Percentiles rank a stretch among this genome's conserved stretches.
Evolutionary conservation across 2,888 invertebrate genomes (phyloP).

Genomic region (Operophtera brumata): DNA sequence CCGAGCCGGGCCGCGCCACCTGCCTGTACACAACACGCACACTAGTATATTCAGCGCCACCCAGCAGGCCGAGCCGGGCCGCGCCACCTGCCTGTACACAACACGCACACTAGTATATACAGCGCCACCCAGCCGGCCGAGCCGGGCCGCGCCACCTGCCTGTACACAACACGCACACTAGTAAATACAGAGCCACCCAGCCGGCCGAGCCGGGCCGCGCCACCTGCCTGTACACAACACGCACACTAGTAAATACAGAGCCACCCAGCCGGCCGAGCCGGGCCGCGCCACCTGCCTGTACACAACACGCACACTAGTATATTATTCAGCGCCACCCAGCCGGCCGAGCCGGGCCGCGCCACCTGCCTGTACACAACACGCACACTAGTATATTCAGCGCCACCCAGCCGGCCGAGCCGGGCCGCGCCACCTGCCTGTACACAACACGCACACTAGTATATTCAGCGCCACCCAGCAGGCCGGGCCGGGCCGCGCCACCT

Average conservation of each 20-base stretch:
- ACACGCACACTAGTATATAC: constrained; percentile 99
- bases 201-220: constrained; percentile 96
- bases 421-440: constrained; percentile 81
- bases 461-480: constrained; percentile 96
- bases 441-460: constrained; percentile 95
- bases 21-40: constrained; percentile 85
- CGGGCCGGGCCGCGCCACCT: constrained; percentile 92
- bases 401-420: constrained; percentile 98
- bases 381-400: too few relatives aligned
- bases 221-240: constrained; percentile 44
- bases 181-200: constrained; percentile 85
- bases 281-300: constrained; percentile 83
- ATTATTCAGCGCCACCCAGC: constrained; percentile 90
- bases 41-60: too few relatives aligned
- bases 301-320: not conserved
- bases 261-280: constrained; percentile 97
- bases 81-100: constrained; percentile 66
- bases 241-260: constrained; percentile 40
- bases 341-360: constrained; percentile 95
- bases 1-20: constrained; percentile 93
- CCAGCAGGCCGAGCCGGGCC: constrained; percentile 98
- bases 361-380: constrained; percentile 82
- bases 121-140: constrained; percentile 96
- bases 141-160: constrained; percentile 88
- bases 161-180: not conserved